These are phyloP conservation scores for Thryonomys swinderianus DNA, from an alignment of 2,113 vertebrate species.

Conservation along the genomic window DNA sequence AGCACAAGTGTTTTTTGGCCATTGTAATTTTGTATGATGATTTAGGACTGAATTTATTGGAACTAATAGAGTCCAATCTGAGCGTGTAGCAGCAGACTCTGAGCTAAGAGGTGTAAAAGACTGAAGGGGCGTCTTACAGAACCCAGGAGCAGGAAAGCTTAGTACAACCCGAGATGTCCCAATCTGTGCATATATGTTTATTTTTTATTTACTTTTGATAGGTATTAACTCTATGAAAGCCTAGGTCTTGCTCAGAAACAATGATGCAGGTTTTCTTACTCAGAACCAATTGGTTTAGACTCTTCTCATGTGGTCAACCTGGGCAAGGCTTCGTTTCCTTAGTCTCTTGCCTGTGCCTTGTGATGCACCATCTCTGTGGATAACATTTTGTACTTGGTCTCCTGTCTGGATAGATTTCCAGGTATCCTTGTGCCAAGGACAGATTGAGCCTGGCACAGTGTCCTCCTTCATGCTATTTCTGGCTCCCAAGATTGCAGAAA, in stretches of 20 bases:
- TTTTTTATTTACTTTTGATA: not conserved
- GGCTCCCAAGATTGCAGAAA: not conserved
- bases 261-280: not conserved
- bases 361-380: not conserved
- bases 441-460: not conserved
- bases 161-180: not conserved
- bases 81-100: not conserved
- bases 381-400: not conserved
- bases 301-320: not conserved
- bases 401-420: slow-evolving; percentile 9
- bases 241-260: not conserved
- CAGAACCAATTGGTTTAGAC: not conserved
- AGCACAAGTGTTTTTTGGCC: slow-evolving; percentile 49
- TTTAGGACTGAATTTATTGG: not conserved
- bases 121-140: not conserved
- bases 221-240: not conserved
- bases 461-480: not conserved
- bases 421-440: not conserved
- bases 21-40: slow-evolving; percentile 22
- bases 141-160: not conserved
- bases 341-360: not conserved
- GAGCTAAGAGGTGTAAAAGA: not conserved
- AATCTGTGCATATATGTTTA: not conserved
- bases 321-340: not conserved
- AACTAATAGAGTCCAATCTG: slow-evolving; percentile 30